Percentiles rank a stretch among this genome's conserved stretches.
Evolutionary conservation across 2,888 invertebrate species (phyloP).

Genomic region (Drosophila conformis): DNA sequence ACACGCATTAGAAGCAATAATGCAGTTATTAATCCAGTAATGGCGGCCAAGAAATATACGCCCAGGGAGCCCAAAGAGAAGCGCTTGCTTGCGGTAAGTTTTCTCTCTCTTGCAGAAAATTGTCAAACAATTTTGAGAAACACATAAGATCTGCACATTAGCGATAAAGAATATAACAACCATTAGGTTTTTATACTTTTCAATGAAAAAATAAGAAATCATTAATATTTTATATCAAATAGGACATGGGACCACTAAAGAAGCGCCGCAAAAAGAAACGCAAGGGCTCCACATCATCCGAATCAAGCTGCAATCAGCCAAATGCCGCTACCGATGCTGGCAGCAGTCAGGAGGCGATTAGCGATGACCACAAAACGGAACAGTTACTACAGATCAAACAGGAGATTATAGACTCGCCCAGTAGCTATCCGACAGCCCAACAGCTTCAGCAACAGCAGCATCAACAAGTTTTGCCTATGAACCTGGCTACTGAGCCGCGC

Average conservation of each 20-base stretch:
- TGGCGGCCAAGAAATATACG: conserved; percentile 87
- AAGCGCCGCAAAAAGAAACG: conserved; percentile 85
- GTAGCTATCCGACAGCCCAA: conserved; percentile 42
- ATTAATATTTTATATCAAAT: not conserved
- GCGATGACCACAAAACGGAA: conserved; percentile 61
- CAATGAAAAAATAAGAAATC: not conserved
- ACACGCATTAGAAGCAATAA: conserved; percentile 76
- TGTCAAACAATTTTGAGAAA: not conserved
- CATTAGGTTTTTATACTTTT: not conserved
- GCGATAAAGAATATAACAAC: not conserved
- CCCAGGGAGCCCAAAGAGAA: conserved; percentile 89
- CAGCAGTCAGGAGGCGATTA: conserved; percentile 67
- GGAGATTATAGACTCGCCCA: conserved; percentile 83
- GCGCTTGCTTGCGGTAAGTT: conserved; percentile 82
- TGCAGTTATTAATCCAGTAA: conserved; percentile 47
- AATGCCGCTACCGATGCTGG: conserved; percentile 61
- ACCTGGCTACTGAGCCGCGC: conserved; percentile 76
- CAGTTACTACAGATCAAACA: conserved; percentile 80
- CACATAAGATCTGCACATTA: not conserved
- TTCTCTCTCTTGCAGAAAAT: not conserved
- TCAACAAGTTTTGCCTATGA: conserved; percentile 84
- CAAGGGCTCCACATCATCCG: conserved; percentile 84
- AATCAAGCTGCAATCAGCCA: conserved; percentile 80
- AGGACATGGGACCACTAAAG: conserved; percentile 84
- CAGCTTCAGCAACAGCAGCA: conserved; percentile 50